These are phyloP conservation scores for Polyergus mexicanus DNA, from an alignment of 1,140 invertebrate species.

Conservation along the genomic window DNA sequence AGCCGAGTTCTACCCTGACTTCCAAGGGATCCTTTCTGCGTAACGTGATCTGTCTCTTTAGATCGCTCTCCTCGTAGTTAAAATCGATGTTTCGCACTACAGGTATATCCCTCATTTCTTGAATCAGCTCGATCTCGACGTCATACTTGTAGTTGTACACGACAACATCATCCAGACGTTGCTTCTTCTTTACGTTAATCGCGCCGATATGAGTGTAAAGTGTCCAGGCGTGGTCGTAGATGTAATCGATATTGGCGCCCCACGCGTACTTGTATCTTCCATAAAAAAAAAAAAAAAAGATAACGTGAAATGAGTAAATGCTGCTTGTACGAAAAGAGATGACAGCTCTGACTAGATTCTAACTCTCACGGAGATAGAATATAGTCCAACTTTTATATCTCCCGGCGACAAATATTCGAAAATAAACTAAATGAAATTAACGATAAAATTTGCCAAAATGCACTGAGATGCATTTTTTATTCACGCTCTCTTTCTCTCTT, in stretches of 20 bases:
- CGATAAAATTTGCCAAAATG: neutral
- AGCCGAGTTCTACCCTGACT: slow-evolving; percentile 67
- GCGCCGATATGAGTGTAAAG: slow-evolving; percentile 80
- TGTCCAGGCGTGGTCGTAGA: slow-evolving; percentile 82
- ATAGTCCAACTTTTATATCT: neutral
- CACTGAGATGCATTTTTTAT: neutral
- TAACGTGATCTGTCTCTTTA: slow-evolving; percentile 49
- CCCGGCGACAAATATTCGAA: neutral
- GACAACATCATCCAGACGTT: slow-evolving; percentile 79
- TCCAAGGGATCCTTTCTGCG: slow-evolving; percentile 75
- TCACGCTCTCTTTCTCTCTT: no score
- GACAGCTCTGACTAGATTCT: neutral
- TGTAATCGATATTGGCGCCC: slow-evolving; percentile 82
- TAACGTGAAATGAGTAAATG: neutral
- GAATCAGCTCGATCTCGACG: slow-evolving; percentile 77
- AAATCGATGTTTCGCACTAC: slow-evolving; percentile 1
- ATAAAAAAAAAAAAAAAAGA: neutral
- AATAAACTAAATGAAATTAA: neutral
- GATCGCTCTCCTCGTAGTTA: slow-evolving; percentile 65
- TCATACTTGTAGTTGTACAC: slow-evolving; percentile 83
- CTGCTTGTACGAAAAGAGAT: neutral
- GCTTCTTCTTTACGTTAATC: slow-evolving; percentile 74
- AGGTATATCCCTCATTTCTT: slow-evolving; percentile 70
- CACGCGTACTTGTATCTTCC: slow-evolving; percentile 80
- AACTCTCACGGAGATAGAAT: neutral